Base-by-base conservation (phyloP, 2,113 vertebrate species). In the Engraulis encrasicolus region DNA sequence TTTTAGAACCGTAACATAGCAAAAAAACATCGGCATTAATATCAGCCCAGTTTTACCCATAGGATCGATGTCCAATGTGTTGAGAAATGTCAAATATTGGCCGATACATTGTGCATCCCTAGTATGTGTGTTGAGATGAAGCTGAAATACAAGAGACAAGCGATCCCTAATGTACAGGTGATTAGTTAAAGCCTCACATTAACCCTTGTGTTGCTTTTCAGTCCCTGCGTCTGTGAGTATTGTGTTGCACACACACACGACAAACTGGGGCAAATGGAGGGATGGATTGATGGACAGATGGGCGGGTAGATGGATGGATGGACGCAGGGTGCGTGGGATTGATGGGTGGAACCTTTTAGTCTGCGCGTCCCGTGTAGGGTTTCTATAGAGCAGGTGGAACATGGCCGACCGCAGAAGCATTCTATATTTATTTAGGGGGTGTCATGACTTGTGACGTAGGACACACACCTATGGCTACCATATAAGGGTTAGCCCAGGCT, bases 171-270 rank as follows among this genome's bases (percentile, higher is more conserved):
- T 12, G 27, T 74, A 74, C 11, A 74, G 66, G 31, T 31, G 31
- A 74, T 74, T 74, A 74, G 66, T 36, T 74, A 74, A 74, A 34
- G 66, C 66, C 66, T 34, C 66, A 15, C 66, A 74, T 74, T 74
- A 74, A 74, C 66, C n/a, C 66, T 74, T 14, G 27, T 34, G 66
- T 74, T 74, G 66, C 31, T 74, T 74, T 74, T 74, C 66, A 74
- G 12, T 3, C 81, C 79, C n/a, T 85, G 79, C 15, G 84, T 27
- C 81, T 40, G 77, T 50, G 45, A 17, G 77, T 74, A 82, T 85
- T 66, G 20, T 6, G 20, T 85, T 79, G 74, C 81, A 82, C 45
- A 17, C 66, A 52, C 81, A 82, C 45, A 17, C 66, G 4, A 74
- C 66, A 36, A 74, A 74, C 66, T 36, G 66, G 66, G 66, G 17